Percentiles rank a stretch among this genome's conserved stretches.
Conservation (phyloP, 2,888 invertebrate genomes). For the Lasioglossum calceatum region DNA sequence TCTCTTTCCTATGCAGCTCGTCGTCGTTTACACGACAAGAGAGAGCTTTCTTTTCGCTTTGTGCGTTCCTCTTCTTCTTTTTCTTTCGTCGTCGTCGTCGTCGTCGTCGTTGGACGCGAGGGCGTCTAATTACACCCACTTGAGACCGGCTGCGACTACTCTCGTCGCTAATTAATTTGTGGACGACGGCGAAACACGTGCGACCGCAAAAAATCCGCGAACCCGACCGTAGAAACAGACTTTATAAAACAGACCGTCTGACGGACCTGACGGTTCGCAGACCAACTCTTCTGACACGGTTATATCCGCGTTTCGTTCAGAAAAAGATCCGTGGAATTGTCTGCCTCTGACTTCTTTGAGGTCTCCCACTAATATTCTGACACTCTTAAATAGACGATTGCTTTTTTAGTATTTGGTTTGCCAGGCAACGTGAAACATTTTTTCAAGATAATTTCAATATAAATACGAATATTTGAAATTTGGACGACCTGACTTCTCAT, state of each 20-base stretch:
- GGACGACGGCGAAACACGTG: conserved; percentile 65
- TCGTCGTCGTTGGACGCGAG: conserved; percentile 38
- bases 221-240: conserved; percentile 9
- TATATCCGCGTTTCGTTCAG: not conserved
- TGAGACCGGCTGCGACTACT: conserved; percentile 62
- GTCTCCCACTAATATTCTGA: not conserved
- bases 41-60: conserved; percentile 33
- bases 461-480: too few relatives aligned
- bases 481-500: too few relatives aligned
- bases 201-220: conserved; percentile 57
- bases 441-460: too few relatives aligned
- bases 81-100: not conserved
- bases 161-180: conserved; percentile 70
- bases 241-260: not conserved
- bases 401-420: too few relatives aligned
- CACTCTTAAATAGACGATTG: too few relatives aligned
- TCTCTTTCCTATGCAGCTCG: conserved; percentile 49
- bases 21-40: conserved; percentile 31
- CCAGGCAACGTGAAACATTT: too few relatives aligned
- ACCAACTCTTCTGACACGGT: not conserved
- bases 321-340: not conserved
- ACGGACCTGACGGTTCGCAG: conserved; percentile 1
- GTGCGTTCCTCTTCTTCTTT: not conserved
- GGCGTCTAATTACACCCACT: conserved; percentile 75
- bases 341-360: not conserved